Conservation (phyloP, 2,113 vertebrate species). For the Lucifuga dentata region DNA sequence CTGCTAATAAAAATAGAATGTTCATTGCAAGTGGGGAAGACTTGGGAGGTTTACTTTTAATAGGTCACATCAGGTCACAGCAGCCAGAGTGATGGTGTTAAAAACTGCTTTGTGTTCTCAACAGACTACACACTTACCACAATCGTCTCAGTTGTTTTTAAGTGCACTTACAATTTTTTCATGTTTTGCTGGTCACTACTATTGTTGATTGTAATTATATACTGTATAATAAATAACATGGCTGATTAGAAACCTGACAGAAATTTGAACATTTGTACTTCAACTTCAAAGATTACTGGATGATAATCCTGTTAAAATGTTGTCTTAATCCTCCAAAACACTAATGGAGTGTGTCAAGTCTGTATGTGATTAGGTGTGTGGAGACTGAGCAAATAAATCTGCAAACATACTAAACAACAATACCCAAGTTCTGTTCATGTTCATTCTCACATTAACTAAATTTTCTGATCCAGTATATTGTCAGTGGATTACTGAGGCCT, state of each 20-base stretch:
- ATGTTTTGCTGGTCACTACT: neutral
- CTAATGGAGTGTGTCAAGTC: slow-evolving; percentile 70
- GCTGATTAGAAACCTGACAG: slow-evolving; percentile 2
- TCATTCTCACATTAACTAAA: neutral
- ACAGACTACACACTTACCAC: neutral
- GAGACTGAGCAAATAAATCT: too few relatives aligned
- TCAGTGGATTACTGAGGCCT: too few relatives aligned
- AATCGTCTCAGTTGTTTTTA: neutral
- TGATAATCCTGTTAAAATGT: slow-evolving; percentile 65
- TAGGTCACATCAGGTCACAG: slow-evolving; percentile 23
- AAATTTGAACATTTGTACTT: slow-evolving; percentile 15
- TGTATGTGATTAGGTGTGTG: slow-evolving; percentile 50
- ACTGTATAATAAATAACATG: neutral
- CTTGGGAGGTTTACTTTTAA: too few relatives aligned
- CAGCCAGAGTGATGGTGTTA: slow-evolving; percentile 30
- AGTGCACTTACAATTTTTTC: neutral
- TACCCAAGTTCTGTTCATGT: too few relatives aligned
- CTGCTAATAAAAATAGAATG: too few relatives aligned
- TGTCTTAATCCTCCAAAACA: slow-evolving; percentile 67
- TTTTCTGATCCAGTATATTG: neutral
- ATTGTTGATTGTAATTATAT: neutral
- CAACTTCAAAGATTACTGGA: slow-evolving; percentile 48
- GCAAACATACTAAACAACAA: too few relatives aligned
- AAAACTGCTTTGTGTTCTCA: slow-evolving; percentile 2
- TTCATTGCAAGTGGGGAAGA: too few relatives aligned